Evolutionary conservation across 2,113 vertebrate species (phyloP).

Genomic region (Miniopterus natalensis): DNA sequence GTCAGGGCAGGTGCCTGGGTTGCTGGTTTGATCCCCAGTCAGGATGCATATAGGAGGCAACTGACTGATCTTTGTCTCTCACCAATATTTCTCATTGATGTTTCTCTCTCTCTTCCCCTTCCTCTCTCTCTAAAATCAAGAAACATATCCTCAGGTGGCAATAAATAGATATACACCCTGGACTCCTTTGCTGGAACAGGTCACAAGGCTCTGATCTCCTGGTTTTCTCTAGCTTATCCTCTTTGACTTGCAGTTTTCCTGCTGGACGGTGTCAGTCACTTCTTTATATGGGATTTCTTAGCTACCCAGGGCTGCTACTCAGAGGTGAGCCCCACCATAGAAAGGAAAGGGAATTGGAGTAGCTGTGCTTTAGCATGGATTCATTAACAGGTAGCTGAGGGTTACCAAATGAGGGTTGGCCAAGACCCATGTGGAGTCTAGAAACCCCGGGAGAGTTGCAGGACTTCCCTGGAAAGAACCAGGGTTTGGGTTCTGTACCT

Average conservation of each 20-base stretch:
- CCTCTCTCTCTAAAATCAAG: background rate
- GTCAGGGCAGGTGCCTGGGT: background rate
- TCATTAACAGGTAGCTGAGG: constrained; percentile 10
- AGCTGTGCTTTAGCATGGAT: background rate
- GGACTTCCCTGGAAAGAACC: constrained; percentile 19
- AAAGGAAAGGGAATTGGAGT: constrained; percentile 1
- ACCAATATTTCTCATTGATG: background rate
- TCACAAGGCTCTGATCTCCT: background rate
- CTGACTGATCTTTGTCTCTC: background rate
- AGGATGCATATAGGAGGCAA: background rate
- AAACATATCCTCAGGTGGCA: background rate
- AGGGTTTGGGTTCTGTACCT: constrained; percentile 15
- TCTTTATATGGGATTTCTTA: constrained; percentile 35
- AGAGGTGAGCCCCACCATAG: background rate
- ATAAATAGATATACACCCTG: background rate
- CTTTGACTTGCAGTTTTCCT: constrained; percentile 18
- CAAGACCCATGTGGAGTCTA: background rate
- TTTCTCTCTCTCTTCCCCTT: background rate
- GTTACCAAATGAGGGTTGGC: background rate
- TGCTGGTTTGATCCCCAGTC: background rate
- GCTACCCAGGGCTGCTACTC: constrained; percentile 9
- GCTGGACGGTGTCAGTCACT: background rate
- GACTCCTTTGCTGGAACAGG: background rate
- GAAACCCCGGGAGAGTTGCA: background rate
- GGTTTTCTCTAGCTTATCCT: background rate